Evolutionary conservation across 92 coral and sea anemone species (phyloP).

Genomic region (Porites divaricata): DNA sequence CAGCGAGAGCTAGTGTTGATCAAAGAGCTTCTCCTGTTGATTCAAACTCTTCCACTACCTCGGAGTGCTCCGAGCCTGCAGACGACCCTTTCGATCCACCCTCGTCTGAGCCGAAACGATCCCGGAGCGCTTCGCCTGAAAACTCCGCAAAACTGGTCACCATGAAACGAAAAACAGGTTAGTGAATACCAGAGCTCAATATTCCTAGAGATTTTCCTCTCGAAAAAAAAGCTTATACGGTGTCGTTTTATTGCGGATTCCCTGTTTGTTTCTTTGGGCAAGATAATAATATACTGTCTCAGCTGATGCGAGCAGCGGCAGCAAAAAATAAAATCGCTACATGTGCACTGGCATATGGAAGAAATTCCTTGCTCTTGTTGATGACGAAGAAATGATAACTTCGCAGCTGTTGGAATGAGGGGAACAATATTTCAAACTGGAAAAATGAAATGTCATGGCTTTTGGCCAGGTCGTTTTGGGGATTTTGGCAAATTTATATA

Average conservation of each 20-base stretch:
- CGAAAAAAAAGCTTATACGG: not conserved
- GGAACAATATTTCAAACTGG: not conserved
- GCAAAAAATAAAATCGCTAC: not conserved
- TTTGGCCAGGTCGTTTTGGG: not conserved
- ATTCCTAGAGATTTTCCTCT: not conserved
- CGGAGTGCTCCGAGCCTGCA: conserved; percentile 80
- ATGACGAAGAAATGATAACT: not conserved
- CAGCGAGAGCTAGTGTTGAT: conserved; percentile 66
- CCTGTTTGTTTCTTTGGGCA: not conserved
- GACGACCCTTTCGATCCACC: conserved; percentile 83
- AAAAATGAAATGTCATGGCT: not conserved
- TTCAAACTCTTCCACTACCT: conserved; percentile 80
- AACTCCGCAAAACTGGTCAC: conserved; percentile 19
- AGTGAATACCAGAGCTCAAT: not conserved
- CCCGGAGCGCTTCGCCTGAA: conserved; percentile 88
- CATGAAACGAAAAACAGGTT: conserved; percentile 44
- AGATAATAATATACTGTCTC: not conserved
- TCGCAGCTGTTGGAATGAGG: not conserved
- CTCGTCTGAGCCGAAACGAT: conserved; percentile 64
- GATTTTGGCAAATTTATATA: not conserved
- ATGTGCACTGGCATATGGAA: not conserved
- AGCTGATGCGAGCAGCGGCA: not conserved
- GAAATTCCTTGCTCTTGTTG: not conserved
- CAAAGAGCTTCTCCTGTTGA: conserved; percentile 55
- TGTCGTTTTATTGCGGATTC: too few species aligned